These are phyloP conservation scores for Osmerus mordax DNA, from an alignment of 2,113 vertebrate species.

Conservation along the genomic window DNA sequence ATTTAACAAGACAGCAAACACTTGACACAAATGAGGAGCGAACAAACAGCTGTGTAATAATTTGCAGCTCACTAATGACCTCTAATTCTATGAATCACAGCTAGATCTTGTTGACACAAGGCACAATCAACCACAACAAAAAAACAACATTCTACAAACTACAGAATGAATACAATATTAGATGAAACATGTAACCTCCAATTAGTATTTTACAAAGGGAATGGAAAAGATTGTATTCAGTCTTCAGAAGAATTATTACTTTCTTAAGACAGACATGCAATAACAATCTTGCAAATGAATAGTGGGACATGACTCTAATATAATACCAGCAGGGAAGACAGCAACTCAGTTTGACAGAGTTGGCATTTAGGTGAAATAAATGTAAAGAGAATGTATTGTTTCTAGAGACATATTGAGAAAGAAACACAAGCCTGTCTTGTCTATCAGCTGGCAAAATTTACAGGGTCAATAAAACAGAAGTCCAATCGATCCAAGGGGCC, in stretches of 20 bases:
- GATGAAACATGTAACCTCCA: too few relatives aligned
- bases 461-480: not conserved
- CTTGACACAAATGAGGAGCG: constrained; percentile 22
- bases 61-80: constrained; percentile 24
- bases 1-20: constrained; percentile 36
- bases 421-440: not conserved
- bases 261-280: constrained; percentile 3
- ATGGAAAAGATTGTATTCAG: constrained; percentile 11
- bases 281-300: not conserved
- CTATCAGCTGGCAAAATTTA: not conserved
- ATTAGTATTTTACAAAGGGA: too few relatives aligned
- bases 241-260: constrained; percentile 24
- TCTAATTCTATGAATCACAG: not conserved
- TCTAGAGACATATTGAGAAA: not conserved
- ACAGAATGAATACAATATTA: too few relatives aligned
- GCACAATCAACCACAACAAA: constrained; percentile 8
- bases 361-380: not conserved
- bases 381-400: not conserved
- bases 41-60: constrained; percentile 5
- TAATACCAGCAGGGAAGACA: not conserved
- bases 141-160: not conserved
- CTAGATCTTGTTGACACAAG: not conserved
- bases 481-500: not conserved
- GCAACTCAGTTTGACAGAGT: not conserved
- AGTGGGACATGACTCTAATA: not conserved